Evolutionary conservation across 2,888 invertebrate species (phyloP).

Genomic region (Nomada goodeniana): DNA sequence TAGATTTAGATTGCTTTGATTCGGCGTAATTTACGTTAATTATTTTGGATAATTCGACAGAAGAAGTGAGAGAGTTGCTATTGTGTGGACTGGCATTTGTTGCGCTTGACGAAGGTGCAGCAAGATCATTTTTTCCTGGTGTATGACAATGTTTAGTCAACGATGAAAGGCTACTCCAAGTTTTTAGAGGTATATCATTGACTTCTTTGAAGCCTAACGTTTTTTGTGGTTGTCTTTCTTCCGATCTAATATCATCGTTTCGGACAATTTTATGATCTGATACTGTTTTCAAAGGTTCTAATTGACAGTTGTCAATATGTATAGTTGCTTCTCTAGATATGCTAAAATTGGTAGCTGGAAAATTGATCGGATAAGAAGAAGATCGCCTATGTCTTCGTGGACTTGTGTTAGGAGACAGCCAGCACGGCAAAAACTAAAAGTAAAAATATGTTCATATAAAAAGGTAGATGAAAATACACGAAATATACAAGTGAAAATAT

Average conservation of each 20-base stretch:
- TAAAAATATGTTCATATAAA: slow-evolving; percentile 27
- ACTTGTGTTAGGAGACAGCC: slow-evolving; percentile 77
- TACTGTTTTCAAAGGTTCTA: slow-evolving; percentile 54
- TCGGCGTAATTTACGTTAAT: slow-evolving; percentile 78
- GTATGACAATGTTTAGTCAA: slow-evolving; percentile 69
- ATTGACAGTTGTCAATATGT: slow-evolving; percentile 44
- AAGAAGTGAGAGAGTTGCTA: slow-evolving; percentile 25
- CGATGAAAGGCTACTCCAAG: slow-evolving; percentile 78
- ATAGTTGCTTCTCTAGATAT: slow-evolving; percentile 43
- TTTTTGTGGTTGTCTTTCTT: slow-evolving; percentile 19
- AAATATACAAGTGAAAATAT: neutral
- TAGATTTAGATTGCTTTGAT: slow-evolving; percentile 51
- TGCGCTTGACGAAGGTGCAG: slow-evolving; percentile 44
- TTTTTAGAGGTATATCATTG: slow-evolving; percentile 69
- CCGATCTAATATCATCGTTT: slow-evolving; percentile 21
- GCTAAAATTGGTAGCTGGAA: slow-evolving; percentile 62
- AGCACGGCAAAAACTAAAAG: slow-evolving; percentile 78
- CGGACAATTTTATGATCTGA: slow-evolving; percentile 13
- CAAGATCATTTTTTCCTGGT: slow-evolving; percentile 48
- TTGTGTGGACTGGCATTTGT: slow-evolving; percentile 38
- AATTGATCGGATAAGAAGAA: slow-evolving; percentile 82
- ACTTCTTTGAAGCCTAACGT: slow-evolving; percentile 34
- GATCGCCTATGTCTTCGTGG: slow-evolving; percentile 81
- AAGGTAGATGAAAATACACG: neutral
- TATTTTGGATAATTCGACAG: slow-evolving; percentile 74